Evolutionary conservation across 1,140 invertebrate species (phyloP).

Genomic region (Pteromalus puparum): DNA sequence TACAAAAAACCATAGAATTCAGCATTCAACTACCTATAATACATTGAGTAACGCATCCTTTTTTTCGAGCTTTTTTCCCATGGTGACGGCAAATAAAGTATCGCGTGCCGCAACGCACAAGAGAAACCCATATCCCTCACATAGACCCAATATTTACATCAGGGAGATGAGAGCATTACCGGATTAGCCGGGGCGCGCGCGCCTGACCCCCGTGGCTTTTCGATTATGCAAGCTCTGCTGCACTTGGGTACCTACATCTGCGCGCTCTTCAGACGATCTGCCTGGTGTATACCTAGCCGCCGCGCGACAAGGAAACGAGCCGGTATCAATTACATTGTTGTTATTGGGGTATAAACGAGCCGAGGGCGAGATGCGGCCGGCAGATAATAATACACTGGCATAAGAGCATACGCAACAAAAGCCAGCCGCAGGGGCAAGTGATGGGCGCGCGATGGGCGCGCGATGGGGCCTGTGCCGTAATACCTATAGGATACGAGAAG

Average conservation of each 20-base stretch:
- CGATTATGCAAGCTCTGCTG: conserved; percentile 67
- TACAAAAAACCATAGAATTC: no score
- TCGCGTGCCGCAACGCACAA: not conserved
- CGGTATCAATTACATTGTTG: conserved; percentile 75
- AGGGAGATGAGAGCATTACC: conserved; percentile 68
- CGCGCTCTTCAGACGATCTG: conserved; percentile 52
- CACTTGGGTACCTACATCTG: conserved; percentile 66
- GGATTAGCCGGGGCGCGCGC: conserved; percentile 63
- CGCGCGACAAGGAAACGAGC: conserved; percentile 17
- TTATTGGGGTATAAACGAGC: conserved; percentile 61
- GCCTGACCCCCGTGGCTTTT: conserved; percentile 72
- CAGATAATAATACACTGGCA: conserved; percentile 72
- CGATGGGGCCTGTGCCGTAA: not conserved
- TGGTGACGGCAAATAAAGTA: no score
- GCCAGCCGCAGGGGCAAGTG: conserved; percentile 53
- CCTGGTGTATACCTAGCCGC: not conserved
- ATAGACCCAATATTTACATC: conserved; percentile 65
- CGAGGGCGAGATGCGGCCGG: conserved; percentile 65
- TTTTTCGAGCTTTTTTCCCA: not conserved
- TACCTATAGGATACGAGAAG: not conserved
- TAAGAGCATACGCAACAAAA: conserved; percentile 70
- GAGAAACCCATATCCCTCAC: not conserved
- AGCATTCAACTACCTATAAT: no score
- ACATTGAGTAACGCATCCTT: no score
- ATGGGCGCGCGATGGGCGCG: conserved; percentile 35